phyloP scores from a whole-genome alignment of 2,888 invertebrate genomes.

The Stenotaenia linearis region DNA sequence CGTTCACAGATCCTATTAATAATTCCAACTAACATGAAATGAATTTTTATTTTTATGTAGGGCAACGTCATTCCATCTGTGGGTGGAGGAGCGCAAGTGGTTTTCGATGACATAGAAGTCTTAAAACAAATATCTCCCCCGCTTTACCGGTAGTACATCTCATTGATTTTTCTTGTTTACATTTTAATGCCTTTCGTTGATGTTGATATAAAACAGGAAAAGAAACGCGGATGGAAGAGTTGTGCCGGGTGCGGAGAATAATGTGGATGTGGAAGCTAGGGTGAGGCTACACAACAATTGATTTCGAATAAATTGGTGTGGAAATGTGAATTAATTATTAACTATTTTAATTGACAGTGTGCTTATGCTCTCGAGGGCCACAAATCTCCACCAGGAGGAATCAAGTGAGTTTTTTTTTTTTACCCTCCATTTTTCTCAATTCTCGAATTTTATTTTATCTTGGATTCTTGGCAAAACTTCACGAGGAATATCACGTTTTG shows the following conservation, averaged over 20 bases:
- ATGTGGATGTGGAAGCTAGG: not conserved
- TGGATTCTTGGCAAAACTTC: too few relatives aligned
- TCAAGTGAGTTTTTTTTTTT: not conserved
- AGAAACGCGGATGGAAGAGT: not conserved
- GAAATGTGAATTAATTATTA: not conserved
- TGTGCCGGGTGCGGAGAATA: not conserved
- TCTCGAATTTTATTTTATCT: not conserved
- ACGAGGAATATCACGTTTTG: too few relatives aligned
- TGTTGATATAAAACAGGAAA: not conserved
- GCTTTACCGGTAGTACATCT: not conserved
- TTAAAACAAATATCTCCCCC: constrained; percentile 71
- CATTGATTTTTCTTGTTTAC: not conserved
- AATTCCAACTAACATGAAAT: too few relatives aligned
- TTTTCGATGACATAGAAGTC: constrained; percentile 90
- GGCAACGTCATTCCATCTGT: constrained; percentile 89
- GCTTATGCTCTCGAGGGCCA: not conserved
- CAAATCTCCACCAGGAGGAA: constrained; percentile 1
- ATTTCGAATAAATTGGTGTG: not conserved
- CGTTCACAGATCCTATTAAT: not conserved
- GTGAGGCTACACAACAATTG: not conserved
- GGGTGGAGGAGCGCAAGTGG: constrained; percentile 88
- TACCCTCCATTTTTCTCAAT: not conserved
- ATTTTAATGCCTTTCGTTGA: not conserved
- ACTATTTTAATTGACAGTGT: not conserved
- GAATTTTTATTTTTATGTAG: too few relatives aligned